Evolutionary conservation across 2,888 invertebrate species (phyloP).

Genomic region (Zele albiditarsus): DNA sequence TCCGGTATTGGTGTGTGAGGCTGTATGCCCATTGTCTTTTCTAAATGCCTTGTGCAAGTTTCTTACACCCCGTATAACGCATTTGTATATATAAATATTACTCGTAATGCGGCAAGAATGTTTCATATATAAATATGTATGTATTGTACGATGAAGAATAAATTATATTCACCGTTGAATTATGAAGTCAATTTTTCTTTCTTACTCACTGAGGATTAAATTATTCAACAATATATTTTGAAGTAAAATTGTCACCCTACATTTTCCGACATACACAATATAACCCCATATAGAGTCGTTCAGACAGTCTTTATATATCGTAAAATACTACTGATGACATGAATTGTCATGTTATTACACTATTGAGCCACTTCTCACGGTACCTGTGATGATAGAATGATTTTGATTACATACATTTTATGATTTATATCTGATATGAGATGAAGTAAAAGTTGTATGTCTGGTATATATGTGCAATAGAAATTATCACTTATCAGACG

Average conservation of each 20-base stretch:
- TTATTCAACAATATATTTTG: conserved; percentile 1
- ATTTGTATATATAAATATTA: not conserved
- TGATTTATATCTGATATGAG: not conserved
- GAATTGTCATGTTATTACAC: not conserved
- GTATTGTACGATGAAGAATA: not conserved
- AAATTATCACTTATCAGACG: not conserved
- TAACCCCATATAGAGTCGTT: not conserved
- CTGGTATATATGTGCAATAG: not conserved
- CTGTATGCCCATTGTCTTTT: conserved; percentile 38
- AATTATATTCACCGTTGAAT: not conserved
- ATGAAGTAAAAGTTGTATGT: not conserved
- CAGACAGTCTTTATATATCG: not conserved
- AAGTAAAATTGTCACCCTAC: not conserved
- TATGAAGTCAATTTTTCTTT: not conserved
- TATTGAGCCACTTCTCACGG: not conserved
- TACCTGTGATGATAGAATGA: not conserved
- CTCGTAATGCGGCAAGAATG: not conserved
- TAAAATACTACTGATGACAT: conserved; percentile 16
- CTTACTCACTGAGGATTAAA: not conserved
- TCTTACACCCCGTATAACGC: conserved; percentile 31
- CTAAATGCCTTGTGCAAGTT: conserved; percentile 37
- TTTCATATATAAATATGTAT: not conserved
- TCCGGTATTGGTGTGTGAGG: conserved; percentile 30
- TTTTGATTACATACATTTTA: not conserved
- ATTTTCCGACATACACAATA: not conserved